A percentile compares a stretch with the other conserved stretches of the same genome.
Conservation (phyloP, 2,113 vertebrate species). For the Nymphicus hollandicus region DNA sequence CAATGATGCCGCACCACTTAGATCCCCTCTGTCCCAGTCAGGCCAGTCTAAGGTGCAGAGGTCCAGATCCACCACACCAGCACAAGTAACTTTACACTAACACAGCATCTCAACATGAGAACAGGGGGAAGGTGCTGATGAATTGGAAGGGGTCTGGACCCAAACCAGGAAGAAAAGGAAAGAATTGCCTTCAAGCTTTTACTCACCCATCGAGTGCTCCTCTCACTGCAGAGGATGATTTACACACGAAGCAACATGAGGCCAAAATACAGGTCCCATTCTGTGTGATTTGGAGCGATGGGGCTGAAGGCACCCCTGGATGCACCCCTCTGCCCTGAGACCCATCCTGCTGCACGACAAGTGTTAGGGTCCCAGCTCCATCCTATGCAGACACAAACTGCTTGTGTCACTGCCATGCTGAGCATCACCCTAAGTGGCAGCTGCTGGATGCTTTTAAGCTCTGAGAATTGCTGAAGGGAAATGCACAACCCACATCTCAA, state of each 20-base stretch:
- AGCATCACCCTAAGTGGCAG: not conserved
- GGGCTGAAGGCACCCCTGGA: not conserved
- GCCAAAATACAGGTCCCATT: not conserved
- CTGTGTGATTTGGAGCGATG: not conserved
- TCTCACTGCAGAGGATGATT: not conserved
- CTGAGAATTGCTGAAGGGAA: not conserved
- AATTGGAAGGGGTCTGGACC: not conserved
- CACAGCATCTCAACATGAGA: not conserved
- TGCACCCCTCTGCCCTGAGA: not conserved
- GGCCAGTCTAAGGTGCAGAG: fast-evolving
- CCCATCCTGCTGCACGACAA: fast-evolving
- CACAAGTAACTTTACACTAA: not conserved
- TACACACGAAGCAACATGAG: not conserved
- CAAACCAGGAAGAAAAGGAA: not conserved
- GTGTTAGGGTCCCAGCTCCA: not conserved
- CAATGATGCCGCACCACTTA: not conserved
- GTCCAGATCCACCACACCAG: not conserved
- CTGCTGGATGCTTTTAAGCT: not conserved
- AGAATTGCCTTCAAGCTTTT: not conserved
- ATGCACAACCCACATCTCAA: not conserved
- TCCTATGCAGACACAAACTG: not conserved
- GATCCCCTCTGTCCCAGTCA: not conserved
- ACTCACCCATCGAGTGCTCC: not conserved
- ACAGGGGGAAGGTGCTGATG: not conserved
- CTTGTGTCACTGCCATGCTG: not conserved